A percentile compares a stretch with the other conserved stretches of the same genome.
Conservation (phyloP, 92 coral and sea anemone genomes). For the Porites evermanni region DNA sequence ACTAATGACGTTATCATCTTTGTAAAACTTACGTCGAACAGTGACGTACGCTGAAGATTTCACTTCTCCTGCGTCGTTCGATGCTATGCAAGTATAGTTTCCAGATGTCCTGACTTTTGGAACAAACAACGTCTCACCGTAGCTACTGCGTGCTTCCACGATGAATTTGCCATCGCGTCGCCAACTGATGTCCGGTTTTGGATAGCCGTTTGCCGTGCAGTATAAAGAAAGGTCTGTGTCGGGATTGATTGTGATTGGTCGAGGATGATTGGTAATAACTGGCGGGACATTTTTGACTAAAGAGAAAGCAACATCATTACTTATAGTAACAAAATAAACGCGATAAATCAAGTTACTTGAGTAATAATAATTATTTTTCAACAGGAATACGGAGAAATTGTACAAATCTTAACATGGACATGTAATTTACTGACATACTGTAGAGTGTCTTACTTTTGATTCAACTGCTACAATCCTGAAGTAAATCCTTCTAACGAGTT, state of each 20-base stretch:
- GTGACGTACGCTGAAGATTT: conserved; percentile 78
- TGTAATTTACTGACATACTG: too few relatives aligned
- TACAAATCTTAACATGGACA: too few relatives aligned
- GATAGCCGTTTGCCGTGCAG: conserved; percentile 86
- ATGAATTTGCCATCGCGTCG: conserved; percentile 56
- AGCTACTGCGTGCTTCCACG: conserved; percentile 21
- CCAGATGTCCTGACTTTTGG: conserved; percentile 74
- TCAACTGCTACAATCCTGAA: too few relatives aligned
- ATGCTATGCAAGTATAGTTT: conserved; percentile 82
- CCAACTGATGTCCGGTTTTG: conserved; percentile 80
- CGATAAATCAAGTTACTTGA: background rate
- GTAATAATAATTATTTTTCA: too few relatives aligned
- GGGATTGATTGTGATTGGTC: conserved; percentile 82
- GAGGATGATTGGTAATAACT: conserved; percentile 73
- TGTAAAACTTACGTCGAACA: conserved; percentile 72
- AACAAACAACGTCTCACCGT: conserved; percentile 56
- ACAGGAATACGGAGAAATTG: too few relatives aligned
- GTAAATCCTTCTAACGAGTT: too few relatives aligned
- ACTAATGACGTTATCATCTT: background rate
- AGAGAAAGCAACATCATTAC: background rate
- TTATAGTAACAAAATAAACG: background rate
- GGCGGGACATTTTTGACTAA: conserved; percentile 48
- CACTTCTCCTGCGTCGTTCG: conserved; percentile 61
- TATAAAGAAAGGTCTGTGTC: conserved; percentile 82
- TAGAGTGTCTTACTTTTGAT: too few relatives aligned